Conservation (phyloP, 2,113 vertebrate genomes). For the Sylvietta virens region DNA sequence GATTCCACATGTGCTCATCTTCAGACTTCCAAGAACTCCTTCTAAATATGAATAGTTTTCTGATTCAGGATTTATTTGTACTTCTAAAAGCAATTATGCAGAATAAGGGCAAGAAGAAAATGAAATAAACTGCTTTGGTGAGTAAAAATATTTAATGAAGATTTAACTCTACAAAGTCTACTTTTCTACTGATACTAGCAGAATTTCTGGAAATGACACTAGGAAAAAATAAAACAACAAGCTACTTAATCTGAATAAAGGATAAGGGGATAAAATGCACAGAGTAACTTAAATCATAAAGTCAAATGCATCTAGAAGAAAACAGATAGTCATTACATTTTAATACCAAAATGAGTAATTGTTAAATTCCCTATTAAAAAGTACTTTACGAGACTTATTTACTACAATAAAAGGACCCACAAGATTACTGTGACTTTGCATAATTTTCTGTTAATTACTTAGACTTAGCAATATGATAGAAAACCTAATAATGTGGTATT, state of each 20-base stretch:
- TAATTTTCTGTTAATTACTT: not conserved
- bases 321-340: not conserved
- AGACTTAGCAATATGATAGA: not conserved
- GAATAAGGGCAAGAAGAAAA: not conserved
- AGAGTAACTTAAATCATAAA: not conserved
- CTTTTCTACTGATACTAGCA: not conserved
- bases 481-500: not conserved
- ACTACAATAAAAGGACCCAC: not conserved
- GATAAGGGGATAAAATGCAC: not conserved
- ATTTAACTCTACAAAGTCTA: not conserved
- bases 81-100: not conserved
- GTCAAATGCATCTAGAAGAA: not conserved
- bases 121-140: not conserved
- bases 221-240: not conserved
- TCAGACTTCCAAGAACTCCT: not conserved
- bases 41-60: not conserved
- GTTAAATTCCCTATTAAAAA: not conserved
- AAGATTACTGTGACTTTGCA: not conserved
- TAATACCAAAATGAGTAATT: not conserved
- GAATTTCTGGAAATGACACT: not conserved
- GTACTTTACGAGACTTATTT: not conserved
- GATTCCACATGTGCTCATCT: not conserved
- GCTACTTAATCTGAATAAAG: not conserved
- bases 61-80: not conserved
- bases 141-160: not conserved